A percentile compares a stretch with the other conserved stretches of the same genome.
phyloP scores from a whole-genome alignment of 2,888 invertebrate species.

The Rhagonycha lutea region DNA sequence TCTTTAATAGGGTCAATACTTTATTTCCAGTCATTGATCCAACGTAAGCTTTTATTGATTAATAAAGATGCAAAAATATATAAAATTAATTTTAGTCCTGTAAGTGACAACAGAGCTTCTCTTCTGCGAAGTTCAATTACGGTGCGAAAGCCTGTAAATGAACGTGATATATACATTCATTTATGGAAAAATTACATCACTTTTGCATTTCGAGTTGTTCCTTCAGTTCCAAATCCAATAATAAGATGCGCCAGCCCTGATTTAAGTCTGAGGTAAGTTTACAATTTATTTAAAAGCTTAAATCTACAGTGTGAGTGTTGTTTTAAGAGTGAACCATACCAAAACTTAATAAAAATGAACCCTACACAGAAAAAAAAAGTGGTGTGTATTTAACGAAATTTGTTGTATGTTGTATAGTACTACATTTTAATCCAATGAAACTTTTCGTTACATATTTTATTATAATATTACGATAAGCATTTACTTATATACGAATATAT shows the following conservation, averaged over 20 bases:
- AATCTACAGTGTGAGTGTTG: neutral
- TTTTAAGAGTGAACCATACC: neutral
- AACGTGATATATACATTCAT: slow-evolving; percentile 92
- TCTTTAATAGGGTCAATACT: slow-evolving; percentile 87
- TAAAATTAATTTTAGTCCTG: slow-evolving; percentile 67
- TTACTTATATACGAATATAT: too few relatives aligned
- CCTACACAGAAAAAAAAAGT: too few relatives aligned
- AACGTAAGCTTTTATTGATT: slow-evolving; percentile 65
- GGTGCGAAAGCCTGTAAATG: slow-evolving; percentile 88
- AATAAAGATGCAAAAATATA: slow-evolving; percentile 3
- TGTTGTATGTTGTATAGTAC: too few relatives aligned
- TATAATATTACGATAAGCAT: too few relatives aligned
- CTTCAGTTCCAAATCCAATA: slow-evolving; percentile 84
- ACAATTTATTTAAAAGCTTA: neutral
- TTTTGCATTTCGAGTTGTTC: slow-evolving; percentile 94
- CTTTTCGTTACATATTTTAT: too few relatives aligned
- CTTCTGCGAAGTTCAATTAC: slow-evolving; percentile 85
- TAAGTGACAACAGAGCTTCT: slow-evolving; percentile 95
- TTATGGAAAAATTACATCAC: slow-evolving; percentile 98
- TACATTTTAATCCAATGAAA: too few relatives aligned
- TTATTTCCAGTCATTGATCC: slow-evolving; percentile 94
- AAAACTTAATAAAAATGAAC: too few relatives aligned
- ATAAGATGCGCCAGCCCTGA: slow-evolving; percentile 93
- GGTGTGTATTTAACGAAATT: too few relatives aligned
- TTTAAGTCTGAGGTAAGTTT: slow-evolving; percentile 79